Percentiles rank a stretch among this genome's conserved stretches.
phyloP scores from a whole-genome alignment of 2,888 invertebrate species.

The Agrotis puta region DNA sequence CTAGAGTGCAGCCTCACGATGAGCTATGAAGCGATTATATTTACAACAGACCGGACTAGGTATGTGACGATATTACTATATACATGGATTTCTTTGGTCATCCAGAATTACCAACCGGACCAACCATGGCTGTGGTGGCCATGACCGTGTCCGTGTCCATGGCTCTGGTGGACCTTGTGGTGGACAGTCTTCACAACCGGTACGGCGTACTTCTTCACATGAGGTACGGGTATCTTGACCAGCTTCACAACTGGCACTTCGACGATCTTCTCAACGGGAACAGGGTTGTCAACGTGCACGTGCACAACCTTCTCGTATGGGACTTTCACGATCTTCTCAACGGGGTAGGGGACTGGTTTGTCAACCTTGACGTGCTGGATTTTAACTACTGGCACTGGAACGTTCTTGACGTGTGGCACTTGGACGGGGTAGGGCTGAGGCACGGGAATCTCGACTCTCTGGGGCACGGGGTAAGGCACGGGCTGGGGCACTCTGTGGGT shows the following conservation, averaged over 20 bases:
- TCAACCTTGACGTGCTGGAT: constrained; percentile 90
- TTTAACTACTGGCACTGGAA: constrained; percentile 90
- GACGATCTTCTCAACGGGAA: constrained; percentile 88
- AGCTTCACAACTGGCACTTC: constrained; percentile 90
- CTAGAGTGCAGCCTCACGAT: constrained; percentile 89
- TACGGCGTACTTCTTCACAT: constrained; percentile 86
- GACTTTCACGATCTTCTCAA: constrained; percentile 91
- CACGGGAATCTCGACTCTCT: constrained; percentile 89
- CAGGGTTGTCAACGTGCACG: constrained; percentile 90
- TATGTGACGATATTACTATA: constrained; percentile 67
- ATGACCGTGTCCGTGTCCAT: constrained; percentile 52
- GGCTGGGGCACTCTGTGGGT: constrained; percentile 91
- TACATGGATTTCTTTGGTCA: constrained; percentile 58
- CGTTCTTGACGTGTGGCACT: constrained; percentile 89
- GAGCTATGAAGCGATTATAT: constrained; percentile 85
- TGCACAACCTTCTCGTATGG: constrained; percentile 91
- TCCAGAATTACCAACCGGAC: constrained; percentile 69
- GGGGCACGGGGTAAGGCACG: constrained; percentile 88
- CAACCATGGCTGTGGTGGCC: constrained; percentile 68
- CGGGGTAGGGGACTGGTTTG: constrained; percentile 91
- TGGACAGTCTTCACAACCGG: constrained; percentile 87
- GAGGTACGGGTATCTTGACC: constrained; percentile 85
- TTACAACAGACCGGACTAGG: constrained; percentile 85
- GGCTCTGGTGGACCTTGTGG: constrained; percentile 80
- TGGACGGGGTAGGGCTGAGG: constrained; percentile 91